Conservation (phyloP, 2,113 vertebrate genomes). For the Pituophis catenifer region DNA sequence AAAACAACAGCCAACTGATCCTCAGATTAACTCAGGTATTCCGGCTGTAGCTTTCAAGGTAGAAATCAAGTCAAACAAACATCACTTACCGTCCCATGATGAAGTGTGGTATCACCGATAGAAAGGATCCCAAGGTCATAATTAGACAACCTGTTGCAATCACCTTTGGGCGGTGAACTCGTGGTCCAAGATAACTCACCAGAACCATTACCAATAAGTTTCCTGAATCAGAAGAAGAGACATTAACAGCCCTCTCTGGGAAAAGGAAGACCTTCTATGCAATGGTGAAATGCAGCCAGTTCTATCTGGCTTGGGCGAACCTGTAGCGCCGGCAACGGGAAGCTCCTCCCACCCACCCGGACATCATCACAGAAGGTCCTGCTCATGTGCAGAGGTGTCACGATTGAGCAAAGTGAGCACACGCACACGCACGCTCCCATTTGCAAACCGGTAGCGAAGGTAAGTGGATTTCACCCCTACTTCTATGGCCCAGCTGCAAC, state of each 20-base stretch:
- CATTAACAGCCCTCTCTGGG: not conserved
- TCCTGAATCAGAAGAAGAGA: conserved; percentile 44
- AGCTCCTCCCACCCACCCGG: no score
- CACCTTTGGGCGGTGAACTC: conserved; percentile 64
- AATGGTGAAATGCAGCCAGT: no score
- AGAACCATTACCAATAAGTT: conserved; percentile 66
- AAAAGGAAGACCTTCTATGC: not conserved
- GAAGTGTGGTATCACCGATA: conserved; percentile 65
- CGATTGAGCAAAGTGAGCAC: no score
- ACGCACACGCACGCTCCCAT: no score
- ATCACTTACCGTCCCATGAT: conserved; percentile 67
- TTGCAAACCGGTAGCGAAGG: no score
- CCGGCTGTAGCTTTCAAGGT: not conserved
- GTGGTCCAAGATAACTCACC: conserved; percentile 68
- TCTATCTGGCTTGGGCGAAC: no score
- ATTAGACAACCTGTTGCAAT: conserved; percentile 62
- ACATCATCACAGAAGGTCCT: no score
- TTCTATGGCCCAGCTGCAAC: not conserved
- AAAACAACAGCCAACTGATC: no score
- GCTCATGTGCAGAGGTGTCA: no score
- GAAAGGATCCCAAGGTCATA: conserved; percentile 61
- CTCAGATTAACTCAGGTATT: not conserved
- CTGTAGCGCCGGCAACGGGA: no score
- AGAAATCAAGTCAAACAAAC: not conserved
- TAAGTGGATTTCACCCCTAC: no score